Evolutionary conservation across 1,140 invertebrate genomes (phyloP), one percentile per base, ranked within the genome.

Genomic region (Stratiolaelaps scimitus): DNA sequence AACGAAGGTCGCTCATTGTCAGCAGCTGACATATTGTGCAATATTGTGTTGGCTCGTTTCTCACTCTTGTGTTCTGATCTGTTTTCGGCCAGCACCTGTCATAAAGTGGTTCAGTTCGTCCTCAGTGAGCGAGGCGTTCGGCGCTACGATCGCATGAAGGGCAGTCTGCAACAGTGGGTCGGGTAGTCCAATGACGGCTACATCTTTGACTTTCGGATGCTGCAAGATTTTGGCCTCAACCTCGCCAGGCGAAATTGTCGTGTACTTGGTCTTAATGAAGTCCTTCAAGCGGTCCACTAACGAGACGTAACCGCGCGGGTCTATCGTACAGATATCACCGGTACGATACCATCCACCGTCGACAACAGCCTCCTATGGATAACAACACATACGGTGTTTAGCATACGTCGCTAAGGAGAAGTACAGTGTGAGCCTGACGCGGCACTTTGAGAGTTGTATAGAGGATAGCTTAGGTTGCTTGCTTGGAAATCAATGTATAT

Each of bases 201-300:
- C 53, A 34, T 60, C 53, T 2, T 26, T 60, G 17, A 60, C 53
- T 15, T 29, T 26, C 10, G 23, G 23, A 26, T 60, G 53, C 15
- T 60, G 23, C 1, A 60, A 23, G 2, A 26, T 60, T 60, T 20
- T 60, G 15, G 53, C 15, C 10, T 60, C 53, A 10, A 60, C 53
- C 53, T 26, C 23, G 17, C 53, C 53, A 6, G 53, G 53, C 15
- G 53, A 60, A 20, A 60, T 1, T 15, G 53, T 60, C 13, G 53
- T 60, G 53, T 20, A 60, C 26, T 60, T 60, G 2, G 53, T 26
- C 10, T 20, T 60, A 5, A 60, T 60, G 53, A 60, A 60, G 2
- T 20, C 23, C 53, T 60, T 60, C 26, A 60, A 34, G 15, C 53
- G 53, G 23, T 23, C 23, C 15, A 60, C 53, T 26, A 60, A 34